Percentiles rank a stretch among this genome's conserved stretches.
Conservation (phyloP, 2,113 vertebrate species). For the Lethenteron reissneri region DNA sequence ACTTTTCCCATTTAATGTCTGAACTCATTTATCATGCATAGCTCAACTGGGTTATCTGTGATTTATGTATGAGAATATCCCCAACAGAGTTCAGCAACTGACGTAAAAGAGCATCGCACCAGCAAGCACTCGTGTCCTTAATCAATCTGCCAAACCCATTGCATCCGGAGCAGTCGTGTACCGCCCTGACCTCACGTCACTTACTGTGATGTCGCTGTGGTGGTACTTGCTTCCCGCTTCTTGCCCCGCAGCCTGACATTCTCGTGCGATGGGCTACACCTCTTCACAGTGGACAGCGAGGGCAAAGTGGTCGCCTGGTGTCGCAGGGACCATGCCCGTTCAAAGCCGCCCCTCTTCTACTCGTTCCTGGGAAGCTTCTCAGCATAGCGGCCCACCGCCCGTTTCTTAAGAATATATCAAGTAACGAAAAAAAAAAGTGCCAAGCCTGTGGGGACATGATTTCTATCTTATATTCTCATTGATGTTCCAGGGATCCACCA, state of each 20-base stretch:
- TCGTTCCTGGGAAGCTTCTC: slow-evolving; percentile 94
- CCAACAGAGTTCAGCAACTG: neutral
- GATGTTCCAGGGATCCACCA: no score
- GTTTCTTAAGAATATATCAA: no score
- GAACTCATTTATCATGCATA: no score
- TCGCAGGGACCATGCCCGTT: slow-evolving; percentile 78
- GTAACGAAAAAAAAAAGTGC: no score
- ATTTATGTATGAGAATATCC: neutral
- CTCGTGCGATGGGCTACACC: slow-evolving; percentile 90
- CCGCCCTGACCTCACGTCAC: neutral
- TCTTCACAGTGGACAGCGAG: slow-evolving; percentile 83
- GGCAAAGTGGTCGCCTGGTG: slow-evolving; percentile 90
- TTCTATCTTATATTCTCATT: no score
- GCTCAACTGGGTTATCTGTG: no score
- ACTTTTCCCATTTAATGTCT: no score
- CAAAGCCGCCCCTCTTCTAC: slow-evolving; percentile 96
- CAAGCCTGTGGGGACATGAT: no score
- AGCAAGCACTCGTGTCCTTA: neutral
- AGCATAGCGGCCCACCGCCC: slow-evolving; percentile 15
- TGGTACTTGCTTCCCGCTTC: slow-evolving; percentile 5
- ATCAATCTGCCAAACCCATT: no score
- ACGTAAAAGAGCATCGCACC: neutral
- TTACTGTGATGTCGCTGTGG: slow-evolving; percentile 7
- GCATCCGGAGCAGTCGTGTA: no score
- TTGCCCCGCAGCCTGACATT: slow-evolving; percentile 53